Evolutionary conservation across 2,888 invertebrate genomes (phyloP).

Genomic region (Lathronympha strigana): DNA sequence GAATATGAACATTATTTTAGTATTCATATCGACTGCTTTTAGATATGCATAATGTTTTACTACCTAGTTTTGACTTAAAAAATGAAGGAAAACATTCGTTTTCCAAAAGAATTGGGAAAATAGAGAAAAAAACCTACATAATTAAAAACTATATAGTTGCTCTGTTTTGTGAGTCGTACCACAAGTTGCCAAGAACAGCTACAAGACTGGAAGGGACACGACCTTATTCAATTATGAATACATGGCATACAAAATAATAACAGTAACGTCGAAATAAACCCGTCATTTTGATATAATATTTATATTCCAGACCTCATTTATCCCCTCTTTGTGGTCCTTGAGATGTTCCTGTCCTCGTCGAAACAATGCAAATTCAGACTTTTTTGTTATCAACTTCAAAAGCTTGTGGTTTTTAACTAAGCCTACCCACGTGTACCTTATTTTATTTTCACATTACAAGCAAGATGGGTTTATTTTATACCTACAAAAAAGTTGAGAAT

Average conservation of each 20-base stretch:
- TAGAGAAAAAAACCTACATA: no score
- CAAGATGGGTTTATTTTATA: not conserved
- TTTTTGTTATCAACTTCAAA: conserved; percentile 22
- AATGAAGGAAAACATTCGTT: no score
- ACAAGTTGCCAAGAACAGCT: not conserved
- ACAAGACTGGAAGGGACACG: not conserved
- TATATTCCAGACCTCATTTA: conserved; percentile 46
- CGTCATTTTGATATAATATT: conserved; percentile 35
- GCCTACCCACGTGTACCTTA: not conserved
- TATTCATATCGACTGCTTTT: no score
- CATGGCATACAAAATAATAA: not conserved
- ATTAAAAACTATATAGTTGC: no score
- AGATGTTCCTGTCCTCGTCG: conserved; percentile 5
- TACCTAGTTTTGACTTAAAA: no score
- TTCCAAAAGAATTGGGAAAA: no score
- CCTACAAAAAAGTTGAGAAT: not conserved
- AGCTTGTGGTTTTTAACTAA: conserved; percentile 28
- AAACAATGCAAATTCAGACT: conserved; percentile 15
- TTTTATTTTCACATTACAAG: not conserved
- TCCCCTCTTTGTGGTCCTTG: conserved; percentile 21
- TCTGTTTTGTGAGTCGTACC: not conserved
- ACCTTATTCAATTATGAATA: not conserved
- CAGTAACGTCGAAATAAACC: not conserved
- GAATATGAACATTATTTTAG: no score
- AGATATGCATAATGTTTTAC: no score